Conservation (phyloP, 2,113 vertebrate genomes). For the Delphinus delphis region DNA sequence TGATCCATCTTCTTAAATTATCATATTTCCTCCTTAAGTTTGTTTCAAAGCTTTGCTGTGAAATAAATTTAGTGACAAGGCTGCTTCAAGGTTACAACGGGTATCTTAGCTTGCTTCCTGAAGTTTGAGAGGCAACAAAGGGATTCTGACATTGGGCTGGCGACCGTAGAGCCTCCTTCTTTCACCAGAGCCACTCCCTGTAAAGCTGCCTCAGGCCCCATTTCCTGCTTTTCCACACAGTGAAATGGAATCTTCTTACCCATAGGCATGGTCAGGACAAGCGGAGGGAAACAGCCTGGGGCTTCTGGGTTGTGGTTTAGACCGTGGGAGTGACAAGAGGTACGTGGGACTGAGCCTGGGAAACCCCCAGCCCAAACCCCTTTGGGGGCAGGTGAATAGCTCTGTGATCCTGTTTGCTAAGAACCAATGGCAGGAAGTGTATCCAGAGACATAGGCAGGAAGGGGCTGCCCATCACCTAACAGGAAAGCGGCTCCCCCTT, state of each 20-base stretch:
- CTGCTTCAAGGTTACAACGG: background rate
- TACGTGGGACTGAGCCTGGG: background rate
- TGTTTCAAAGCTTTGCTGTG: background rate
- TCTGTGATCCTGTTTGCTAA: background rate
- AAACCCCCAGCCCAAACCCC: background rate
- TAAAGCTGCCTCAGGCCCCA: background rate
- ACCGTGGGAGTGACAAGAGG: background rate
- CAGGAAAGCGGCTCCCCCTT: background rate
- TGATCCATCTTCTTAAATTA: background rate
- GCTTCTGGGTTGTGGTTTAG: background rate
- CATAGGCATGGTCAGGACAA: background rate
- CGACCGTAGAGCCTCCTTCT: background rate
- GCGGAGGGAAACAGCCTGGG: no score
- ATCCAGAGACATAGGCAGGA: background rate
- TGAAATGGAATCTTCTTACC: background rate
- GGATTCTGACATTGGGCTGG: background rate
- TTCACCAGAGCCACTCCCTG: background rate
- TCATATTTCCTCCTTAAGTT: background rate
- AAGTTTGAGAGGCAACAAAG: background rate
- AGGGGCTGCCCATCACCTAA: background rate
- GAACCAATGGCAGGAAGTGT: background rate
- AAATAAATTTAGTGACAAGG: background rate
- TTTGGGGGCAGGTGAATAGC: background rate
- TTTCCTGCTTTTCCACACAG: background rate
- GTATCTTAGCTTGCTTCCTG: background rate